These are phyloP conservation scores for Micoletzkya japonica DNA, from an alignment of 2,888 invertebrate species.

Conservation along the genomic window DNA sequence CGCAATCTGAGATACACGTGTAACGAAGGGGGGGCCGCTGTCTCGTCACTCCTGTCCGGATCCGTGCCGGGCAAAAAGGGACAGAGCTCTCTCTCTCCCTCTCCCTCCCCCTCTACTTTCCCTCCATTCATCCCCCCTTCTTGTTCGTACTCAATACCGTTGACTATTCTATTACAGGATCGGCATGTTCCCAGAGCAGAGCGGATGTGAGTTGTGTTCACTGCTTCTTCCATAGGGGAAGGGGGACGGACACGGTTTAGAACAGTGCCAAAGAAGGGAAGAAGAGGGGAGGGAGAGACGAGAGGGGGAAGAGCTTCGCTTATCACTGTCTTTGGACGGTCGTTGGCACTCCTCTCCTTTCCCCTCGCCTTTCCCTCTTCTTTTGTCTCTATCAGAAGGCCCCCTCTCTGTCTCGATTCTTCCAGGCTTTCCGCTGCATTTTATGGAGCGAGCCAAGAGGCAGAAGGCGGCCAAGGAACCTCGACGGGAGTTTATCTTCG, in stretches of 20 bases:
- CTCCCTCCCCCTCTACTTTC: too few relatives aligned
- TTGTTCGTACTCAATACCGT: too few relatives aligned
- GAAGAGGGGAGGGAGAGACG: too few relatives aligned
- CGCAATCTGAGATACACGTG: too few relatives aligned
- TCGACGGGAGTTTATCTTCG: constrained; percentile 21
- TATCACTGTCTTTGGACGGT: not conserved
- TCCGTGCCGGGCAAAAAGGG: too few relatives aligned
- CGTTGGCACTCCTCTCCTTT: not conserved
- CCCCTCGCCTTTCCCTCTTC: not conserved
- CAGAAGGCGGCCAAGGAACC: not conserved
- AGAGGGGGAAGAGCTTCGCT: not conserved
- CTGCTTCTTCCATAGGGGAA: not conserved
- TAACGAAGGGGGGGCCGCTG: too few relatives aligned
- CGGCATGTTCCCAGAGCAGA: constrained; percentile 19
- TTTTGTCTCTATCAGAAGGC: not conserved
- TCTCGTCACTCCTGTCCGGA: too few relatives aligned
- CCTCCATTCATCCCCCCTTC: too few relatives aligned
- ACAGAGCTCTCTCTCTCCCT: too few relatives aligned
- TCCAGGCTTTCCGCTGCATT: constrained; percentile 23
- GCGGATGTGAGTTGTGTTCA: constrained; percentile 13
- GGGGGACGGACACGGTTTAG: not conserved
- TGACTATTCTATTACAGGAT: too few relatives aligned
- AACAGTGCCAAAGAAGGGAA: too few relatives aligned
- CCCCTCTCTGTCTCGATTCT: not conserved
- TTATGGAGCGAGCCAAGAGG: constrained; percentile 24